Conservation (phyloP, 2,888 invertebrate genomes). For the Cheilosia vulpina region DNA sequence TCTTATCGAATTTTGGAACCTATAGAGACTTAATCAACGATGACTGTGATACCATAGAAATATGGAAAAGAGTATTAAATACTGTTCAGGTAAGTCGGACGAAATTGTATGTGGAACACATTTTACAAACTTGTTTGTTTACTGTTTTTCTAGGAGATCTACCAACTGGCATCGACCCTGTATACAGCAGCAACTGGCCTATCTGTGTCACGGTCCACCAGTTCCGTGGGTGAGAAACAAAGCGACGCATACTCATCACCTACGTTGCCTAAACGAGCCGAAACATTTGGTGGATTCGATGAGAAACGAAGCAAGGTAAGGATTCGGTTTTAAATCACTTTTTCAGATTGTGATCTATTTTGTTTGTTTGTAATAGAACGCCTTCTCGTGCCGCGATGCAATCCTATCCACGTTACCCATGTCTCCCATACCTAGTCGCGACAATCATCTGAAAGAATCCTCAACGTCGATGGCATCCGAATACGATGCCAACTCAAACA, state of each 20-base stretch:
- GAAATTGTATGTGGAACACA: background rate
- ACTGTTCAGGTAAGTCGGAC: slow-evolving; percentile 79
- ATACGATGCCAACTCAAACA: slow-evolving; percentile 75
- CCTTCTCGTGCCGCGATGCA: slow-evolving; percentile 84
- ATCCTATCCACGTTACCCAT: slow-evolving; percentile 84
- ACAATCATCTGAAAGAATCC: slow-evolving; percentile 75
- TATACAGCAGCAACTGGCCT: slow-evolving; percentile 88
- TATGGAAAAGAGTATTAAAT: slow-evolving; percentile 91
- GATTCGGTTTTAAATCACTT: background rate
- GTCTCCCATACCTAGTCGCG: slow-evolving; percentile 79
- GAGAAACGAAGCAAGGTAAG: slow-evolving; percentile 83
- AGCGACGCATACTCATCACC: slow-evolving; percentile 93
- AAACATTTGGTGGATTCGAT: slow-evolving; percentile 98
- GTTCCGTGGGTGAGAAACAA: slow-evolving; percentile 96
- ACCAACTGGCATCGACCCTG: slow-evolving; percentile 89
- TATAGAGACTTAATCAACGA: slow-evolving; percentile 91
- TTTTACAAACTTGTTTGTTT: background rate
- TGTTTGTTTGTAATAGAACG: slow-evolving; percentile 57
- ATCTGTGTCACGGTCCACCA: slow-evolving; percentile 94
- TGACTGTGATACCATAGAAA: slow-evolving; percentile 89
- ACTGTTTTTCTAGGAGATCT: slow-evolving; percentile 85
- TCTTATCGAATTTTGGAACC: slow-evolving; percentile 82
- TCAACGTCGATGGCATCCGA: slow-evolving; percentile 63
- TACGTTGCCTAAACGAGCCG: slow-evolving; percentile 94
- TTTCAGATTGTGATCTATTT: background rate